Base-by-base conservation (phyloP, 2,113 vertebrate species). In the human region DNA sequence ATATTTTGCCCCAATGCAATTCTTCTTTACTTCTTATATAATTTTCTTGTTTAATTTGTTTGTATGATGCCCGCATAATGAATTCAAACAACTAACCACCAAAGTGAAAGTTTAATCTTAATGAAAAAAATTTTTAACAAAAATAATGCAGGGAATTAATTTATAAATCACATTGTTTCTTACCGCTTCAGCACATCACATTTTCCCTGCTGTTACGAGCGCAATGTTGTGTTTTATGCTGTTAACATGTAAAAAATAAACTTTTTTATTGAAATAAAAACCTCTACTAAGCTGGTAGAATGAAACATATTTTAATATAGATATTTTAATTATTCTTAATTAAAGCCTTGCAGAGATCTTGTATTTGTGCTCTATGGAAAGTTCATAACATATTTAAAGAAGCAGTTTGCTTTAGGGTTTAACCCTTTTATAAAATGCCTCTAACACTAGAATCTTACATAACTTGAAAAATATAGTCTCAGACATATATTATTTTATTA, bases 281-380 rank as follows among this genome's bases (percentile, higher is more conserved):
- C 38, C 50, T 45, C 79, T 84, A 91, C 73, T 93, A 94, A 97
- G 78, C 81, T 81, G 57, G 57, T 10, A 95, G 79, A 92, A 82
- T 89, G 6, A 93, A 96, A 68, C 18, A 45, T 27, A 94, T 68
- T 90, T 96, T 93, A 82, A 97, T 68, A 93, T n/a, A 79, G 59
- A 85, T 96, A 81, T 89, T 93, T 95, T 52, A 95, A 95, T 97
- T 97, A 80, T 80, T 92, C 57, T 92, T 97, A 97, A 92, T 93
- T 93, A 96, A 97, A 85, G 93, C 38, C 61, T 93, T 89, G 40
- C 66, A 73, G 90, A 89, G 32, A 92, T 87, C 85, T 57, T 73
- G 43, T 20, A 92, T 82, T 95, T 27, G 72, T 38, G 64, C 72
- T 80, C n/a, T 97, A 83, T n/a, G 57, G 38, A 72, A 96, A 86